Conservation (phyloP, 2,888 invertebrate genomes). For the Busseola fusca region DNA sequence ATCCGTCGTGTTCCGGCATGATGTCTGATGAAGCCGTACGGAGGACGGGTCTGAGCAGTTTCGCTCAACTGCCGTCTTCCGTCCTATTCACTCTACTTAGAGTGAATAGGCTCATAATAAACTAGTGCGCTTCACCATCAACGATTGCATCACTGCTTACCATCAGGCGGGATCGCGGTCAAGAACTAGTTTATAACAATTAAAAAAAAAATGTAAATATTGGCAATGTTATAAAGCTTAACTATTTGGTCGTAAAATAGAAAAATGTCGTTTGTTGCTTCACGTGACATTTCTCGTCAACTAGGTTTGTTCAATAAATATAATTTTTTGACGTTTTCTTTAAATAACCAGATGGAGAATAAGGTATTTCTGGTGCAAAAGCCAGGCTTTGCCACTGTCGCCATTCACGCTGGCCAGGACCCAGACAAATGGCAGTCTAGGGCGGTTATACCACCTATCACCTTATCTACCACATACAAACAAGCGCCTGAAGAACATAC, state of each 20-base stretch:
- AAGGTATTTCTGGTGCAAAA: constrained; percentile 22
- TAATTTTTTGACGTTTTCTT: neutral
- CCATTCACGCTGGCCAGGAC: constrained; percentile 32
- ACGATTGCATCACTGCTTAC: too few species aligned
- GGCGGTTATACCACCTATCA: constrained; percentile 32
- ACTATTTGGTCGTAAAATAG: neutral
- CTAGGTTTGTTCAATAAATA: neutral
- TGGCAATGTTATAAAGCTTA: neutral
- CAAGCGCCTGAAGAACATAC: constrained; percentile 27
- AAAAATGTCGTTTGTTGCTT: neutral
- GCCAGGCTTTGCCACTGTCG: constrained; percentile 23
- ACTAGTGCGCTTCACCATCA: too few species aligned
- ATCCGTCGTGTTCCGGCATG: too few species aligned
- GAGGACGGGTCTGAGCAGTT: too few species aligned
- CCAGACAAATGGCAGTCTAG: constrained; percentile 31
- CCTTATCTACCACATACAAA: constrained; percentile 33
- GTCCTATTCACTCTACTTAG: too few species aligned
- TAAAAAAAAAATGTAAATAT: too few species aligned
- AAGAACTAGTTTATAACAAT: too few species aligned
- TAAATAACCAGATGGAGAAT: constrained; percentile 26
- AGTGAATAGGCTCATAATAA: too few species aligned
- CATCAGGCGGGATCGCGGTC: too few species aligned
- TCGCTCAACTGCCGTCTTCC: too few species aligned
- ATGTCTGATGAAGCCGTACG: too few species aligned
- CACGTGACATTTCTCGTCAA: neutral